These are phyloP conservation scores for Troilus luridus DNA, from an alignment of 2,888 invertebrate genomes.

Conservation along the genomic window DNA sequence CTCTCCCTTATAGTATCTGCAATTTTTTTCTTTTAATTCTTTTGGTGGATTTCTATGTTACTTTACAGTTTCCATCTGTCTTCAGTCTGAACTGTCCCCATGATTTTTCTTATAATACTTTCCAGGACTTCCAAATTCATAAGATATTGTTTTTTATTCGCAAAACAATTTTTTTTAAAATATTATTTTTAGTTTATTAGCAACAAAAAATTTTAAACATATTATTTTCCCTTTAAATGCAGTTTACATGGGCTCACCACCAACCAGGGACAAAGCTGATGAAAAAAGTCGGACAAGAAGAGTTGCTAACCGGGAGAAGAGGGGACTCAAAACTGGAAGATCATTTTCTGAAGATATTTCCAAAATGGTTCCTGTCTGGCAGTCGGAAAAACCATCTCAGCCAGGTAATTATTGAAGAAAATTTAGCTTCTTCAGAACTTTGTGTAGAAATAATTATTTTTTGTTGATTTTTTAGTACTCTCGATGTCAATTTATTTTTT, in stretches of 20 bases:
- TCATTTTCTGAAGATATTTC: conserved; percentile 68
- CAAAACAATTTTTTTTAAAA: too few relatives aligned
- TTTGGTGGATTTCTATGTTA: too few relatives aligned
- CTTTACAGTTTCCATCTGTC: too few relatives aligned
- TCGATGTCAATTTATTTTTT: neutral
- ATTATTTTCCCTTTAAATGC: conserved; percentile 4
- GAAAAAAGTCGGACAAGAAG: conserved; percentile 74
- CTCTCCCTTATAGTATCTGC: too few relatives aligned
- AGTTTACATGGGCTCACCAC: conserved; percentile 81
- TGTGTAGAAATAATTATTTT: neutral
- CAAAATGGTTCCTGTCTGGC: conserved; percentile 66
- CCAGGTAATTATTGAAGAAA: conserved; percentile 24
- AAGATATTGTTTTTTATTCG: too few relatives aligned
- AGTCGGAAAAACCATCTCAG: conserved; percentile 64
- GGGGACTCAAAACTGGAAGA: conserved; percentile 67
- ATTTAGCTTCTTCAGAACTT: neutral
- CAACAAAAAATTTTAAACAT: neutral
- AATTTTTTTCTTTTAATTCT: too few relatives aligned
- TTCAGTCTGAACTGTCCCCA: too few relatives aligned
- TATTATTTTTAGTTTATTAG: neutral
- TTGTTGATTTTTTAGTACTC: neutral
- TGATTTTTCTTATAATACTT: too few relatives aligned
- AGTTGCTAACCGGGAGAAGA: conserved; percentile 67
- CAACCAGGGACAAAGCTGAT: conserved; percentile 75
- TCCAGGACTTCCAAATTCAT: too few relatives aligned